Percentiles rank a stretch among this genome's conserved stretches.
Conservation (phyloP, 1,140 invertebrate species). For the Microplitis mediator region DNA sequence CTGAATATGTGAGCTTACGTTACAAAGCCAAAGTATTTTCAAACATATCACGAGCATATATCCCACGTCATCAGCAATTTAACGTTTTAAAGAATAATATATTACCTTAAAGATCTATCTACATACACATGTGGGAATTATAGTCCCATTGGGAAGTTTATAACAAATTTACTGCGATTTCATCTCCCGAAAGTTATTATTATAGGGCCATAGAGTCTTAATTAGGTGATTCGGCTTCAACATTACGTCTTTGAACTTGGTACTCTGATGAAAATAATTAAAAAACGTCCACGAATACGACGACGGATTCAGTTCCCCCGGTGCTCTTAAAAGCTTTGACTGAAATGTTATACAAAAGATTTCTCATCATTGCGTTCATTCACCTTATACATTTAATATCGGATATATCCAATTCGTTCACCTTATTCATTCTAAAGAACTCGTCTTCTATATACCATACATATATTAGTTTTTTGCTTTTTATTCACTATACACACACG, state of each 20-base stretch:
- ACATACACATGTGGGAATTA: too few relatives aligned
- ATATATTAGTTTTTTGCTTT: background rate
- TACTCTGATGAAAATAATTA: background rate
- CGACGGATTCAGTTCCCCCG: background rate
- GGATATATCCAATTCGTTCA: slow-evolving; percentile 9
- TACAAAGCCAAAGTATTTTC: background rate
- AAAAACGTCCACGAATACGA: too few relatives aligned
- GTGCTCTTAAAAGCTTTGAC: background rate
- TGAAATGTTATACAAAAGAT: background rate
- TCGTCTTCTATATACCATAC: background rate
- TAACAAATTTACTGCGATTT: too few relatives aligned
- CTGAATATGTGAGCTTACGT: slow-evolving; percentile 3
- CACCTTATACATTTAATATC: slow-evolving; percentile 6
- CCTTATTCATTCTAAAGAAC: background rate
- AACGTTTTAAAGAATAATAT: background rate
- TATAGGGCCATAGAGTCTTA: background rate
- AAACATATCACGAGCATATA: background rate
- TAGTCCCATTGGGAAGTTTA: background rate
- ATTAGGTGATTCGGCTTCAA: background rate
- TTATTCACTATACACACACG: too few relatives aligned
- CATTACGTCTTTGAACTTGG: background rate
- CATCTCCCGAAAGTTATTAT: background rate
- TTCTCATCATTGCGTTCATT: slow-evolving; percentile 12
- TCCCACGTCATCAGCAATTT: background rate
- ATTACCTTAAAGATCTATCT: too few relatives aligned